A percentile compares a stretch with the other conserved stretches of the same genome.
Conservation (phyloP, 1,140 invertebrate species). For the Phthorimaea operculella region DNA sequence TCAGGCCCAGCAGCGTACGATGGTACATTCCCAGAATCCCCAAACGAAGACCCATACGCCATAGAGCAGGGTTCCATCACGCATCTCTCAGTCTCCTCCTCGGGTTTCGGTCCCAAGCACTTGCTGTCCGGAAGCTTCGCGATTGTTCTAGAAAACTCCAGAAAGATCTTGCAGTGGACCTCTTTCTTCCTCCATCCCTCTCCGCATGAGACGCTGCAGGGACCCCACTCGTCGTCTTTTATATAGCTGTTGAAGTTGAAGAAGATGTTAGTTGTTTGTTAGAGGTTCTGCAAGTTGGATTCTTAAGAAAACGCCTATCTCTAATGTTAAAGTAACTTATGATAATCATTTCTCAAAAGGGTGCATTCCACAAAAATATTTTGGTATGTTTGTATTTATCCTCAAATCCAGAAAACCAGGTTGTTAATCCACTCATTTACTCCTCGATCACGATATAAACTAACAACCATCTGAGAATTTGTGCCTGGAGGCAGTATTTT, state of each 20-base stretch:
- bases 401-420: too few species aligned
- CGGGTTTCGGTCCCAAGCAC: conserved; percentile 85
- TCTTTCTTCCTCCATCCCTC: conserved; percentile 83
- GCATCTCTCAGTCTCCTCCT: conserved; percentile 82
- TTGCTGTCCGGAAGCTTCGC: conserved; percentile 88
- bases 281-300: neutral
- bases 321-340: too few species aligned
- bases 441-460: too few species aligned
- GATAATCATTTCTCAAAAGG: too few species aligned
- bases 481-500: too few species aligned
- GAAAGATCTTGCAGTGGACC: conserved; percentile 92
- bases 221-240: conserved; percentile 80
- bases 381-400: too few species aligned
- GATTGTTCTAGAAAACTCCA: conserved; percentile 89
- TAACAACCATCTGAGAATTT: too few species aligned
- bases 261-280: conserved; percentile 2
- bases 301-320: neutral
- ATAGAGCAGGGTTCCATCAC: conserved; percentile 79
- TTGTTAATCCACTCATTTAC: too few species aligned
- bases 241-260: conserved; percentile 59
- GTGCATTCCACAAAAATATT: too few species aligned
- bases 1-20: conserved; percentile 42
- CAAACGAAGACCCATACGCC: conserved; percentile 70
- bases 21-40: conserved; percentile 70
- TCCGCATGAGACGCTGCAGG: conserved; percentile 90